Base-by-base conservation (phyloP, 2,888 invertebrate species). In the Andrena fulva region DNA sequence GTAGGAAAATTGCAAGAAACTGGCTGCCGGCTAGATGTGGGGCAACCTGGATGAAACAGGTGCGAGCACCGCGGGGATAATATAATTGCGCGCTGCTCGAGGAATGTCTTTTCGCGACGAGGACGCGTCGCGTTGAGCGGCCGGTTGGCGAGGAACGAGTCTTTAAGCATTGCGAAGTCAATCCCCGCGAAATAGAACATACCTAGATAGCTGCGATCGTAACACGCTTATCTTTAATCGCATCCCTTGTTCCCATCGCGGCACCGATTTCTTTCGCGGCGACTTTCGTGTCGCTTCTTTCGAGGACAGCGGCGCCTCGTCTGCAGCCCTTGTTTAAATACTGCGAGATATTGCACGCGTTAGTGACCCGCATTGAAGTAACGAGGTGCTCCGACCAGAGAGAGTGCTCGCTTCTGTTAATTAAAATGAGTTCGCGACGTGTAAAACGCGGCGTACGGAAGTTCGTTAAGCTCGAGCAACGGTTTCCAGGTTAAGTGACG, bases 51-150 rank as follows among this genome's bases (percentile, higher is more conserved):
- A 63, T 71, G 74, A 77, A 77, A 70, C 77, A 69, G 74, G 74
- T 68, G 78, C 59, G 75, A 89, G 63, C 52, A 66, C 33, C 73
- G 66, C 68, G 16, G 79, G 75, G 80, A 84, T 79, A 69, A 78
- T 85, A 80, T 89, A 85, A 88, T 87, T 85, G 76, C 68, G 54
- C 20, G 63, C 27, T 79, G 59, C 79, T 86, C 67, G 74, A 87
- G 70, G 70, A 82, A 80, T 77, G 75, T 76, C 79, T 80, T 83
- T 82, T 81, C 80, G 66, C 62, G 7, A 16, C 52, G 20, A 27
- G 31, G 12, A 33, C 54, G 62, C 80, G 75, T 48, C 56, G 42
- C 62, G 50, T 42, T 4, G 10, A 62, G 69, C 24, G 10, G 56
- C 27, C 10, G 1, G 52, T 29, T 24, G 24, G 27, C 42, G 12